Percentiles rank a stretch among this genome's conserved stretches.
phyloP scores from a whole-genome alignment of 2,888 invertebrate genomes.

The Liopterus haemorrhoidalis region DNA sequence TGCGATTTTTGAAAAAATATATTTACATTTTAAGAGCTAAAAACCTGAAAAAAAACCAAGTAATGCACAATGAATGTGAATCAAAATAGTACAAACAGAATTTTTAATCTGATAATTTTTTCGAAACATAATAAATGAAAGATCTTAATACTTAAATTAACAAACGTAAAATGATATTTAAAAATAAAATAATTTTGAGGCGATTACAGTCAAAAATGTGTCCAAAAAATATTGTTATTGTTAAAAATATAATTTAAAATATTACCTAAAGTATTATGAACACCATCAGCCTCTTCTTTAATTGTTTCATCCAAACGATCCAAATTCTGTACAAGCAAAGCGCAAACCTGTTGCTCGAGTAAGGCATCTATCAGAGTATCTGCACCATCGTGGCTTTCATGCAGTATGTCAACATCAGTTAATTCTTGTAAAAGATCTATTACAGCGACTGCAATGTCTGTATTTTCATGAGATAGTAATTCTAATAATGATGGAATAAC shows the following conservation, averaged over 20 bases:
- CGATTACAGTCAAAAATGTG: too few species aligned
- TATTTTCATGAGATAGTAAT: slow-evolving; percentile 91
- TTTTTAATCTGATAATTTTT: too few species aligned
- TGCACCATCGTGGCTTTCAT: slow-evolving; percentile 88
- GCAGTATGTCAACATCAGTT: slow-evolving; percentile 93
- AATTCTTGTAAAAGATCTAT: slow-evolving; percentile 70
- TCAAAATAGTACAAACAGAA: too few species aligned
- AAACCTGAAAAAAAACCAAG: too few species aligned
- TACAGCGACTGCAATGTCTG: slow-evolving; percentile 64
- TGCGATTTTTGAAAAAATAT: too few species aligned
- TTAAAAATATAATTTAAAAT: slow-evolving; percentile 44
- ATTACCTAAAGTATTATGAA: slow-evolving; percentile 83
- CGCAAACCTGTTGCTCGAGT: slow-evolving; percentile 80
- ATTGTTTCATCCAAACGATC: slow-evolving; percentile 87
- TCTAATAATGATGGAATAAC: slow-evolving; percentile 88
- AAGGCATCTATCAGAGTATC: slow-evolving; percentile 81
- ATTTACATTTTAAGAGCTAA: too few species aligned
- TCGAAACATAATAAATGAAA: too few species aligned
- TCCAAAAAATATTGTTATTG: too few species aligned
- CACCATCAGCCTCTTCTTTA: slow-evolving; percentile 92
- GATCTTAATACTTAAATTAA: too few species aligned
- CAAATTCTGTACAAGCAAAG: slow-evolving; percentile 86
- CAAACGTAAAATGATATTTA: too few species aligned
- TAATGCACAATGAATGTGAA: too few species aligned
- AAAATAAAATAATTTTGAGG: too few species aligned